Evolutionary conservation across 2,888 invertebrate genomes (phyloP).

Genomic region (Eupithecia centaureata): DNA sequence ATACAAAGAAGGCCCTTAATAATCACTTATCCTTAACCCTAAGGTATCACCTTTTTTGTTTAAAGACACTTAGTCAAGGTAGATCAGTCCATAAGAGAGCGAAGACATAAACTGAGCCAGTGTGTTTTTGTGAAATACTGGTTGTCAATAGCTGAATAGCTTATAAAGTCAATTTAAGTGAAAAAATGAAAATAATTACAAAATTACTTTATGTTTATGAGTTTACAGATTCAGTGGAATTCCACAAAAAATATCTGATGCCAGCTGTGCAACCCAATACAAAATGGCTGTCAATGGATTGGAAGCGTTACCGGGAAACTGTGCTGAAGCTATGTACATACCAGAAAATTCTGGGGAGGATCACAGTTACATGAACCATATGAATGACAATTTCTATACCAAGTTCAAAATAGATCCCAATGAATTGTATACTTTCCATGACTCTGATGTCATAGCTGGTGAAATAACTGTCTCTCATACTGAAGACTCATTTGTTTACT

Average conservation of each 20-base stretch:
- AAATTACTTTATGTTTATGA: conserved; percentile 20
- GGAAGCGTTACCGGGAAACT: conserved; percentile 73
- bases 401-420: conserved; percentile 82
- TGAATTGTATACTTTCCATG: conserved; percentile 80
- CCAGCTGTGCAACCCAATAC: conserved; percentile 80
- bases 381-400: conserved; percentile 76
- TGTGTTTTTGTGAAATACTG: background rate
- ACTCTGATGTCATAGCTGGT: conserved; percentile 77
- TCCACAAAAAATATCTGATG: conserved; percentile 80
- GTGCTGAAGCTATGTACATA: conserved; percentile 76
- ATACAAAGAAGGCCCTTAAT: background rate
- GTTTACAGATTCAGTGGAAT: conserved; percentile 76
- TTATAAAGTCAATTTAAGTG: background rate
- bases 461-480: conserved; percentile 80
- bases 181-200: background rate
- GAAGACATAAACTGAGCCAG: background rate
- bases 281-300: conserved; percentile 70
- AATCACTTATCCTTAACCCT: background rate
- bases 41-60: background rate
- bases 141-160: background rate
- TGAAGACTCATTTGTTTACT: conserved; percentile 74
- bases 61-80: background rate
- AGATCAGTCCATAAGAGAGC: background rate
- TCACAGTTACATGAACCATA: conserved; percentile 72
- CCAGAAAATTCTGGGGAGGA: conserved; percentile 76